A percentile compares a stretch with the other conserved stretches of the same genome.
Evolutionary conservation across 2,113 vertebrate species (phyloP).

Genomic region (Bungarus multicinctus): DNA sequence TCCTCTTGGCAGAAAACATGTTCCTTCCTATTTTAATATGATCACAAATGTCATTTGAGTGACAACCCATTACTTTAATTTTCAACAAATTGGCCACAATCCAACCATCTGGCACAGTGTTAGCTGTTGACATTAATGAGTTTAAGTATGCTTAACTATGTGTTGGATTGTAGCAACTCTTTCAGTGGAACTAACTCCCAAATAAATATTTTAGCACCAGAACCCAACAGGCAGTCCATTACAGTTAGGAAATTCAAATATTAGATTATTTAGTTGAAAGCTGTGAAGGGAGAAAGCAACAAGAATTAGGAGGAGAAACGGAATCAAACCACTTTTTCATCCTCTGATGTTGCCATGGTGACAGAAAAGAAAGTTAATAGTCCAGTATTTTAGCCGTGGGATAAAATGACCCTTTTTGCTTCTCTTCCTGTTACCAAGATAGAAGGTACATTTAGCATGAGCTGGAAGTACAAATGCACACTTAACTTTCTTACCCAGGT

Average conservation of each 20-base stretch:
- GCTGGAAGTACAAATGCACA: neutral
- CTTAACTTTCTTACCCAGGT: neutral
- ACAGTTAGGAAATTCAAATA: neutral
- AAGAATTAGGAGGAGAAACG: neutral
- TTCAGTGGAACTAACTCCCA: neutral
- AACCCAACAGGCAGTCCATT: neutral
- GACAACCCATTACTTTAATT: neutral
- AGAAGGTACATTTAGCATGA: neutral
- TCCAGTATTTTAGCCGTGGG: neutral
- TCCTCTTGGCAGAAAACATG: neutral
- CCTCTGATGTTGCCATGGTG: neutral
- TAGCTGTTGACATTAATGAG: neutral
- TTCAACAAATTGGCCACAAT: neutral
- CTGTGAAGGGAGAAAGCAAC: neutral
- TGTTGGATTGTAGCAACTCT: neutral
- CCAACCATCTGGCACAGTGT: neutral
- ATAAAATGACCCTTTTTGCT: neutral
- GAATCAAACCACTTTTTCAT: neutral
- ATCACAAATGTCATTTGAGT: neutral
- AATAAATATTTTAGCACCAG: neutral
- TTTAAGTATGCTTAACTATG: neutral
- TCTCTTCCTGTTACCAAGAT: neutral
- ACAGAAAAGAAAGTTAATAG: neutral
- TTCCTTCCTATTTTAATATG: neutral
- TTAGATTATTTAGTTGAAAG: neutral